Evolutionary conservation across 2,888 invertebrate genomes (phyloP), one percentile per base, ranked within the genome.

Genomic region (Biston stratarius): DNA sequence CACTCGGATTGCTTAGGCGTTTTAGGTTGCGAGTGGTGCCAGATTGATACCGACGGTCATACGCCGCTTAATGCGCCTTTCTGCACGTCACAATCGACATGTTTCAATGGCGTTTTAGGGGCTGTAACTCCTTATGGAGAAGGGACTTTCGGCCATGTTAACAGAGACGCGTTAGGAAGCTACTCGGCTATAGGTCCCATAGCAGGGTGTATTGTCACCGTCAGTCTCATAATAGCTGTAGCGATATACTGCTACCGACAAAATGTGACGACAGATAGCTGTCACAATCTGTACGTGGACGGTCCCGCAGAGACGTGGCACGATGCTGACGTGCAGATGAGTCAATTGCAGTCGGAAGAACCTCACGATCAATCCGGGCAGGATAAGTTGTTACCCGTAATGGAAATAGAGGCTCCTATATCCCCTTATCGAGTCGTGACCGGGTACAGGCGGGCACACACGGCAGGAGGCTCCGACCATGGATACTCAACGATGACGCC

Each of bases 401-500:
- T 85, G 90, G 94, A 94, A 78, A 95, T 96, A 72, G 95, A 96
- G 56, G 96, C 96, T 15, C 96, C 96, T 6, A 96, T 98, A 74
- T 98, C 98, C 2, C 98, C 98, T 0, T 98, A 98, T 85, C 96
- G 97, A 70, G 96, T 98, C 70, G 96, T 97, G 52, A 97, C 97
- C 0, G 96, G 96, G 62, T 98, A 97, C 84, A 94, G 97, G 48
- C 95, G 97, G 40, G 96, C 97, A 5, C 95, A 96, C 53, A 95
- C 96, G 0, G 96, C 96, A 0, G 96, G 96, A 52, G 96, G 96
- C 77, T 98, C 97, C n/a, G 99, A 99, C 91, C 98, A 98, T 83
- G 99, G 99, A 1, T 99, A 99, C 88, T 98, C 98, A 5, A 98
- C 98, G 0, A 98, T 98, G 98, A 98, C 98, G 0, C 97, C 97